Base-by-base conservation (phyloP, 2,113 vertebrate species). In the Columbina picui region DNA sequence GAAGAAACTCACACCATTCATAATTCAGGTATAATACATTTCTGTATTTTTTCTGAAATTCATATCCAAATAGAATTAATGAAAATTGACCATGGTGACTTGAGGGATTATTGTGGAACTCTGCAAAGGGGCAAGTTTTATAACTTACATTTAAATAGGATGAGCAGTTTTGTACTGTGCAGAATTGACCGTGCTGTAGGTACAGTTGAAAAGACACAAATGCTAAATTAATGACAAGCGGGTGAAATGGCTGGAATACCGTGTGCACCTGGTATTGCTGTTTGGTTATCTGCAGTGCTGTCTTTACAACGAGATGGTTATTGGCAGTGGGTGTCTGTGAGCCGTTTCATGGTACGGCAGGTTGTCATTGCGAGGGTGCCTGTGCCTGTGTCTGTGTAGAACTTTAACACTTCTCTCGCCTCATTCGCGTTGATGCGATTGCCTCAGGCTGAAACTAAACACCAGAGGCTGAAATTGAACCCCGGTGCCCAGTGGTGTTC, bases 1-100 rank as follows among this genome's bases (percentile, higher is more conserved):
- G 97, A 99, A 99, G 97, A 99, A 99, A 69, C 98, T 99, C 39
- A 99, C 99, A 5, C 97, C 99, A 2, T 99, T 99, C 95, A 99
- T 99, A 85, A 99, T 98, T 92, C 99, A 99, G 98, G 99, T 99
- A 94, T 26, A 70, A 22, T 22, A 10, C 12, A 12, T 16, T 30
- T 52, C 27, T 90, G 3, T 52, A 6, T 36, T 68, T 86, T 75
- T 77, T 47, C 39, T 30, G 68, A 70, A 71, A 41, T 79, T 86
- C 8, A 8, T 32, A 32, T 57, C 81, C 39, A 18, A 10, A 6
- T 57, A 49, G 71, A 59, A 50, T 60, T 67, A 80, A 27, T 45
- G 55, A 50, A 61, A n/a, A 10, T 45, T 45, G 23, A 63, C 6
- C 16, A 1, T 7, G 21, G 12, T 55, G 27, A 20, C 63, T 84